Conservation (phyloP, 1,140 invertebrate genomes). For the Vanessa tameamea region DNA sequence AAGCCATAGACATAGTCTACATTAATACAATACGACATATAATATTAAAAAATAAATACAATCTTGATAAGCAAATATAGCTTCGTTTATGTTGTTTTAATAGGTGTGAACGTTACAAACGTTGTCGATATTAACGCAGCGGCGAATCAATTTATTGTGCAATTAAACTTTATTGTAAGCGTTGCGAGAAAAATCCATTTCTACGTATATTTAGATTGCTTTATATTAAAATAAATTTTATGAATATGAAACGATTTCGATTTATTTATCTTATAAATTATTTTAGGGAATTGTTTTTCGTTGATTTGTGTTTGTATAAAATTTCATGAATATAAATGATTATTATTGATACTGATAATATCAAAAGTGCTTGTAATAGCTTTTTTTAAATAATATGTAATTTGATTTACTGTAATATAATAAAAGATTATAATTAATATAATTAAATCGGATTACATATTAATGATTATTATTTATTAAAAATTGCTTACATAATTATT, state of each 20-base stretch:
- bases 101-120: constrained; percentile 26
- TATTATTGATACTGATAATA: too few relatives aligned
- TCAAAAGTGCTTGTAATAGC: too few relatives aligned
- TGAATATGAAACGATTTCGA: background rate
- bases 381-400: too few relatives aligned
- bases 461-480: too few relatives aligned
- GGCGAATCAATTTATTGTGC: constrained; percentile 28
- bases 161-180: constrained; percentile 24
- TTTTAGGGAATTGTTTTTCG: too few relatives aligned
- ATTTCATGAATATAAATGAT: too few relatives aligned
- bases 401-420: too few relatives aligned
- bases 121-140: constrained; percentile 25
- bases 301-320: too few relatives aligned
- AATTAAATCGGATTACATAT: too few relatives aligned
- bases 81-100: constrained; percentile 16
- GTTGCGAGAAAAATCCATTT: constrained; percentile 16
- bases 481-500: too few relatives aligned
- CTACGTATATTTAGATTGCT: background rate
- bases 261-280: background rate
- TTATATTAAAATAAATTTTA: background rate
- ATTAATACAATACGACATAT: background rate
- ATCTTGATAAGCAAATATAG: constrained; percentile 1
- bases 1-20: too few relatives aligned
- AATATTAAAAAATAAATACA: background rate
- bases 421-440: too few relatives aligned